phyloP scores from a whole-genome alignment of 37 sponge, comb jelly and placozoan species.

The Chondrilla cf. caribensis region DNA sequence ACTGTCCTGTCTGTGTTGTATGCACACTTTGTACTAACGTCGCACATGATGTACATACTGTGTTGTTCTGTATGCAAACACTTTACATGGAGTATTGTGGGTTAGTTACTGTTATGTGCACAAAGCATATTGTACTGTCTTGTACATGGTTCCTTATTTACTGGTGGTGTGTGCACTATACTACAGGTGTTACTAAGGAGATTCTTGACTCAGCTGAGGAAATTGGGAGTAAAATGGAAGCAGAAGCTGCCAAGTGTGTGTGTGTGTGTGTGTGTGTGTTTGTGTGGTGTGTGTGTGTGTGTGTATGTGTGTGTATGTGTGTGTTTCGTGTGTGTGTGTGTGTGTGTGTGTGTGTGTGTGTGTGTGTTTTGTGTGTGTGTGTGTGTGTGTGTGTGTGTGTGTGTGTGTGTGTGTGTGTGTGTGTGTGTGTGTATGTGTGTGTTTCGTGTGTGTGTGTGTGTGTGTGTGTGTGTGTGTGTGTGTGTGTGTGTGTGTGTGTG shows the following conservation, averaged over 20 bases:
- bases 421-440: neutral
- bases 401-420: neutral
- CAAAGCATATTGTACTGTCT: too few species aligned
- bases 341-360: too few species aligned
- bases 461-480: neutral
- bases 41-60: too few species aligned
- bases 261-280: neutral
- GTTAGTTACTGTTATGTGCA: too few species aligned
- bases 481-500: neutral
- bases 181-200: constrained; percentile 6
- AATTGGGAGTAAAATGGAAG: neutral
- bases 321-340: neutral
- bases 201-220: constrained; percentile 2
- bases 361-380: too few species aligned
- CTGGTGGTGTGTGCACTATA: too few species aligned
- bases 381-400: neutral
- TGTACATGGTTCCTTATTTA: too few species aligned
- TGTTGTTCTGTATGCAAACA: too few species aligned
- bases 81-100: too few species aligned
- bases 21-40: too few species aligned
- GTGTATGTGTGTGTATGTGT: neutral
- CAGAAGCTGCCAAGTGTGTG: neutral
- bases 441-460: constrained; percentile 6
- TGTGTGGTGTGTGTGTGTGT: neutral
- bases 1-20: too few species aligned